Evolutionary conservation across 2,888 invertebrate genomes (phyloP).

Genomic region (Conchocele bisecta): DNA sequence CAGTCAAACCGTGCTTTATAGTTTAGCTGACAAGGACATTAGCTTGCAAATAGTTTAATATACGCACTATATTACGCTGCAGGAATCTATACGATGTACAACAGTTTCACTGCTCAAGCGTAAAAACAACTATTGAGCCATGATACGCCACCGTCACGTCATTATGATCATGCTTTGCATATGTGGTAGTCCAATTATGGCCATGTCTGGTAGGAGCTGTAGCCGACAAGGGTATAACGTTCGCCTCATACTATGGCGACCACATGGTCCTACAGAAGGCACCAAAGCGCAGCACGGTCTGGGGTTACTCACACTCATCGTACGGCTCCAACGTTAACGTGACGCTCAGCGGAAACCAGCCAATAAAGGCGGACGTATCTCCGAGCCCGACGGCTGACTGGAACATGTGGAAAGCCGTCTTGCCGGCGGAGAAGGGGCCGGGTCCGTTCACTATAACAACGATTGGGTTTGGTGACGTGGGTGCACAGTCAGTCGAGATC

Average conservation of each 20-base stretch:
- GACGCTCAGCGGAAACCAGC: slow-evolving; percentile 16
- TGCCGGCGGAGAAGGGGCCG: slow-evolving; percentile 45
- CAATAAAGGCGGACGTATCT: background rate
- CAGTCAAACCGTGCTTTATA: too few relatives aligned
- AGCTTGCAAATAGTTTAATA: too few relatives aligned
- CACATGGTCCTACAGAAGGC: slow-evolving; percentile 75
- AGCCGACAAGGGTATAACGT: too few relatives aligned
- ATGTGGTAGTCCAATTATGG: too few relatives aligned
- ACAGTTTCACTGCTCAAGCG: too few relatives aligned
- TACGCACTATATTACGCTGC: too few relatives aligned
- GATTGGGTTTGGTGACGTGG: slow-evolving; percentile 44
- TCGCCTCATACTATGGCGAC: slow-evolving; percentile 68
- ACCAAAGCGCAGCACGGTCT: slow-evolving; percentile 66
- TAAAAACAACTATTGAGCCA: too few relatives aligned
- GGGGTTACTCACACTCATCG: slow-evolving; percentile 72
- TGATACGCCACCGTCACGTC: too few relatives aligned
- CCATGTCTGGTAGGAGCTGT: too few relatives aligned
- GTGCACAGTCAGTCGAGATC: slow-evolving; percentile 42
- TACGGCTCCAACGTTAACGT: slow-evolving; percentile 55
- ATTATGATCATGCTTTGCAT: too few relatives aligned
- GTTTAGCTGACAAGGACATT: too few relatives aligned
- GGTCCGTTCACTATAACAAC: background rate
- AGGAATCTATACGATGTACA: too few relatives aligned
- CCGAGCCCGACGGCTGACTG: slow-evolving; percentile 41
- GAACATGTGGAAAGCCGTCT: slow-evolving; percentile 65